Evolutionary conservation across 2,797 vertebrate species (phyloP).

Genomic region (Rhincodon typus): DNA sequence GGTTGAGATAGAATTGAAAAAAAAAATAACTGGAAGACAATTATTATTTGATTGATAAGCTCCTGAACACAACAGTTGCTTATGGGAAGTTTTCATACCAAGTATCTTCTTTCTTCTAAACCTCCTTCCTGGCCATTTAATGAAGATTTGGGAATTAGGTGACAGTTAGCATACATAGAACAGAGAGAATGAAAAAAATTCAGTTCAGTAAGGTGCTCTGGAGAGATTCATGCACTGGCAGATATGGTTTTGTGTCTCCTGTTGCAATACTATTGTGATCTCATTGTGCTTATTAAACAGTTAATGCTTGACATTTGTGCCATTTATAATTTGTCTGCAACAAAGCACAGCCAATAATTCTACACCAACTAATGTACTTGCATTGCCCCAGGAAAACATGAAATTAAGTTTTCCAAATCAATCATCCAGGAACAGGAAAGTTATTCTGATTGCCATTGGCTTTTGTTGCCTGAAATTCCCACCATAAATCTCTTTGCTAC

Average conservation of each 20-base stretch:
- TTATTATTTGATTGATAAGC: background rate
- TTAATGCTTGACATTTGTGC: background rate
- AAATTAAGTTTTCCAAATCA: background rate
- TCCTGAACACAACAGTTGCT: background rate
- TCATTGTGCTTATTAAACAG: background rate
- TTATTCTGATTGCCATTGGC: background rate
- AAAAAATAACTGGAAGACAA: constrained; percentile 2
- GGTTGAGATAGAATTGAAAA: background rate
- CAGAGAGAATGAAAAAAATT: background rate
- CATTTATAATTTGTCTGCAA: background rate
- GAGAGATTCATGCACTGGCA: background rate
- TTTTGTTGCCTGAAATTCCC: background rate
- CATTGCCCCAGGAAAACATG: no score
- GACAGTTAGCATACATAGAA: background rate
- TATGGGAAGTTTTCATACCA: background rate
- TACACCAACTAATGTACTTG: background rate
- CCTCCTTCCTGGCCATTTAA: background rate
- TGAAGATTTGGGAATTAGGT: background rate
- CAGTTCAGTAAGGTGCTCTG: background rate
- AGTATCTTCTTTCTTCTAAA: background rate
- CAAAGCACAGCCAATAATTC: background rate
- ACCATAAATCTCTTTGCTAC: background rate
- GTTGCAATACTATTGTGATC: background rate
- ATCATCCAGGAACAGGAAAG: background rate
- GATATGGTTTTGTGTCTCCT: background rate